Base-by-base conservation (phyloP, 2,113 vertebrate genomes). In the Melanerpes aurifrons region DNA sequence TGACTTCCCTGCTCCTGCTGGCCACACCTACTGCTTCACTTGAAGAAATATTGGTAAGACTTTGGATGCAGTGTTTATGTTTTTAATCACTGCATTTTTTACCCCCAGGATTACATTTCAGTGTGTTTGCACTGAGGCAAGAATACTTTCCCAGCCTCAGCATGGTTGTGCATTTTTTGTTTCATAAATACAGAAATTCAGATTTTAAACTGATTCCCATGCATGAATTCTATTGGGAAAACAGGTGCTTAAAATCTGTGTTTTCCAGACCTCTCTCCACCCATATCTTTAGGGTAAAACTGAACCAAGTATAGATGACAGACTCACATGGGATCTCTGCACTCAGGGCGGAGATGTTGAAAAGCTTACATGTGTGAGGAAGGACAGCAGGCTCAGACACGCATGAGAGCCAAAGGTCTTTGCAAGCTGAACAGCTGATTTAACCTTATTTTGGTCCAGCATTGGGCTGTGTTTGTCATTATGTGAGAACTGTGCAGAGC, bases 21-120 rank as follows among this genome's bases (percentile, higher is more conserved):
- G 87, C 78, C 66, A 82, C 95, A 75, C 76, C 82, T 92, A 63
- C 29, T 63, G 76, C 72, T 86, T 92, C 43, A 24, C 85, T 93
- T 83, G 68, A 58, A 86, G 86, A 64, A 82, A 70, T 3, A 6
- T 35, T 82, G 84, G 61, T 91, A 82, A 87, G 74, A 70, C 68
- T 83, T 50, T 74, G 57, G 43, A 40, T 87, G 28, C 87, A 74
- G 26, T 7, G 17, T 87, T 95, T 89, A 67, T 87, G 92, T 1
- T 54, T 92, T 93, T 91, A 77, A 81, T 77, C 81, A n/a, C 43
- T 77, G 25, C 25, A 3, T 72, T 2, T 71, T 54, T 73, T 92
- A 9, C 10, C 37, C 37, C 37, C 50, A 43, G 22, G 79, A 45
- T 89, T 92, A 74, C 70, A 43, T 61, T 85, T 91, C 75, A 83